Evolutionary conservation across 2,113 vertebrate genomes (phyloP).

Genomic region (cat (Felis catus)): F.catus_Fca126_mat1.0 CM031425.1:48249501-48250000

Average conservation of each 20-base stretch:
- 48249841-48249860: not conserved
- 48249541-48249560: not conserved
- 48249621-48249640: rapidly evolving
- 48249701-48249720: not conserved
- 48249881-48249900: rapidly evolving
- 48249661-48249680: not conserved
- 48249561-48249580: not conserved
- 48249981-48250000: not conserved
- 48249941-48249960: not conserved
- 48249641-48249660: not conserved
- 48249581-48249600: not conserved
- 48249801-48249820: not conserved
- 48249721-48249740: not conserved
- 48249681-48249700: not conserved
- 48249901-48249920: not conserved
- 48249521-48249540: not conserved
- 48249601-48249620: rapidly evolving
- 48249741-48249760: not conserved
- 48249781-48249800: not conserved
- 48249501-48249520: not conserved
- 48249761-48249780: not conserved
- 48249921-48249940: not conserved
- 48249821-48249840: not conserved
- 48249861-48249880: not conserved
- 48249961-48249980: not conserved